These are phyloP conservation scores for Aquatica leii DNA, from an alignment of 2,888 invertebrate species.

Conservation along the genomic window DNA sequence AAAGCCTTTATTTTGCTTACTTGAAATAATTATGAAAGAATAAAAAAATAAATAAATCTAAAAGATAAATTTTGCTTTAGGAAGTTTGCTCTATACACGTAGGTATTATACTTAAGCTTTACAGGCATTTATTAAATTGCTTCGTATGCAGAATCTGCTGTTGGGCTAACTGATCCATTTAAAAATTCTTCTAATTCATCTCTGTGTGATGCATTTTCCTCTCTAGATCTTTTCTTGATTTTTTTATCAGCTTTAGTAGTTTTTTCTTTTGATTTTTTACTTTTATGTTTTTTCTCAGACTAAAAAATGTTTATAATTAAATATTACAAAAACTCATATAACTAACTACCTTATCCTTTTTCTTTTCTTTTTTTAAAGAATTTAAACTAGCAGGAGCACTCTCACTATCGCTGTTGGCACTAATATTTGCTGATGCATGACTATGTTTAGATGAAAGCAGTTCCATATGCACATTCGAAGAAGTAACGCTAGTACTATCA, in stretches of 20 bases:
- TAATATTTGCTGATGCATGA: slow-evolving; percentile 64
- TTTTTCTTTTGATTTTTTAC: slow-evolving; percentile 62
- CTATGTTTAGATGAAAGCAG: slow-evolving; percentile 65
- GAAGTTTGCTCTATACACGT: slow-evolving; percentile 19
- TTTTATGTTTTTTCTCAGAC: slow-evolving; percentile 59
- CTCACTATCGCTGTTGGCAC: slow-evolving; percentile 63
- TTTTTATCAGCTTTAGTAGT: slow-evolving; percentile 57
- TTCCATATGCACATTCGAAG: slow-evolving; percentile 66
- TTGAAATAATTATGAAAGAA: too few species aligned
- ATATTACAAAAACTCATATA: not conserved
- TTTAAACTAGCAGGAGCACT: slow-evolving; percentile 53
- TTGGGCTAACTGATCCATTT: slow-evolving; percentile 64
- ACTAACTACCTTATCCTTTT: slow-evolving; percentile 58
- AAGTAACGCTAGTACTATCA: slow-evolving; percentile 64
- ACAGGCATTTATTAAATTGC: slow-evolving; percentile 61
- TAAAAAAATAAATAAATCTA: too few species aligned
- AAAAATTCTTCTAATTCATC: slow-evolving; percentile 72
- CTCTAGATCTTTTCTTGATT: slow-evolving; percentile 60
- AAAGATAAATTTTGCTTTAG: too few species aligned
- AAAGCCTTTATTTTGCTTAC: too few species aligned
- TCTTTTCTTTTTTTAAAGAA: slow-evolving; percentile 55
- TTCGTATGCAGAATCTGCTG: slow-evolving; percentile 68
- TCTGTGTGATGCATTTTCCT: slow-evolving; percentile 57
- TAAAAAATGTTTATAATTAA: slow-evolving; percentile 33
- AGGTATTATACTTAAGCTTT: slow-evolving; percentile 23